Percentiles rank a stretch among this genome's conserved stretches.
Evolutionary conservation across 2,113 vertebrate genomes (phyloP).

Genomic region (Ploceus nigricollis): DNA sequence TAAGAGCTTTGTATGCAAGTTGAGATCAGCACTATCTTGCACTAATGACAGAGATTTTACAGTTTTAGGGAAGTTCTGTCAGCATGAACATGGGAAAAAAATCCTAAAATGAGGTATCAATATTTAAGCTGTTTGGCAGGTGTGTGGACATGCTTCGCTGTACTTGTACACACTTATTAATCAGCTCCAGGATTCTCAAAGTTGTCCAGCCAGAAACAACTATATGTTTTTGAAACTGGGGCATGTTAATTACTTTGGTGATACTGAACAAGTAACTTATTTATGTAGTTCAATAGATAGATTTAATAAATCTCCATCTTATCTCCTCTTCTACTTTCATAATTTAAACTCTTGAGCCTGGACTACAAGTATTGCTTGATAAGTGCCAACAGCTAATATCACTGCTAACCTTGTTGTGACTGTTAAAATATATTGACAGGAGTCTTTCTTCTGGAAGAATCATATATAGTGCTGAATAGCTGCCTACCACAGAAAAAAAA

Average conservation of each 20-base stretch:
- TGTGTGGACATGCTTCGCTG: accelerated
- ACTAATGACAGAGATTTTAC: not conserved
- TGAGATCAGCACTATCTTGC: not conserved
- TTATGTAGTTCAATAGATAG: not conserved
- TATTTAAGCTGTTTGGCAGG: not conserved
- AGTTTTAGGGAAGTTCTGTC: not conserved
- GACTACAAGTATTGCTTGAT: not conserved
- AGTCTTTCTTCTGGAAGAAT: not conserved
- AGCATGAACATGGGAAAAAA: not conserved
- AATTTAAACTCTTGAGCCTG: not conserved
- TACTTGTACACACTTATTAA: not conserved
- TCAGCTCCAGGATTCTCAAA: not conserved
- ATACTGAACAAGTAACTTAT: not conserved
- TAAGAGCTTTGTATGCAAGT: not conserved
- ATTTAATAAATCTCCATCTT: not conserved
- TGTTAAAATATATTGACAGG: not conserved
- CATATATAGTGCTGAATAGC: not conserved
- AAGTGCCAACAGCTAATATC: not conserved
- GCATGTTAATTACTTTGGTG: not conserved
- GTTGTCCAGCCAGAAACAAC: not conserved
- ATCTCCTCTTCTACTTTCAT: not conserved
- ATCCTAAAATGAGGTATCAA: not conserved
- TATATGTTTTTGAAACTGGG: not conserved
- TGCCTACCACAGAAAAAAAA: slow-evolving; percentile 1
- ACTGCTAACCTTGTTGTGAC: not conserved